Base-by-base conservation (phyloP, 2,888 invertebrate genomes). In the Pyralis farinalis region DNA sequence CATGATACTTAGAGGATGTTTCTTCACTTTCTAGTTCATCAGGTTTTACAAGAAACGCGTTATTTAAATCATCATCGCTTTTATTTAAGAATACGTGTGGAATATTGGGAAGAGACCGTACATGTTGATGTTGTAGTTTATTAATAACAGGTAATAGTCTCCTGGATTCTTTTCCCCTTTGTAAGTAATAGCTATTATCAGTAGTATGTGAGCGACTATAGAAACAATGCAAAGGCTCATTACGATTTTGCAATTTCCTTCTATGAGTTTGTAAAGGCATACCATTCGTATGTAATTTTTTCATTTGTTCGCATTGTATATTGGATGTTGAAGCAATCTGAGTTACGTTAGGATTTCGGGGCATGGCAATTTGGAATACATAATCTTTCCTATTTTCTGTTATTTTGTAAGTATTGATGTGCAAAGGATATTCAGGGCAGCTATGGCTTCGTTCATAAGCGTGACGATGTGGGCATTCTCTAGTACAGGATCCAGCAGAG, bases 381-480 rank as follows among this genome's bases (percentile, higher is more conserved):
- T 72, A 73, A 50, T 81, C 80, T 49, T 58, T 66, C 28, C 56
- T 55, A 37, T 71, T 70, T 33, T 79, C 78, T 1, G 65, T 67
- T 45, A 79, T 65, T 64, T 78, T 80, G 42, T 76, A 78, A 1
- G 76, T 71, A 47, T 77, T 69, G 6, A 63, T 62, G 28, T 67
- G 59, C 7, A 62, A 55, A 12, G 71, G 63, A 44, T 76, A 69
- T 55, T 85, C 81, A 27, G 82, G 73, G 43, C 73, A 82, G 42
- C 79, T 86, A 47, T 72, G 62, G 51, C 77, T 82, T 50, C 78
- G 63, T 56, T 73, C 67, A 46, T 78, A 77, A 47, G 69, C 58
- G 46, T 67, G 65, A 34, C 65, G 68, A 12, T 58, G 61, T 7
- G 64, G 58, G 49, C 51, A 58, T 40, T 77, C 71, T 59, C 63